phyloP scores from a whole-genome alignment of 2,888 invertebrate genomes.

The Nymphalis c-album region DNA sequence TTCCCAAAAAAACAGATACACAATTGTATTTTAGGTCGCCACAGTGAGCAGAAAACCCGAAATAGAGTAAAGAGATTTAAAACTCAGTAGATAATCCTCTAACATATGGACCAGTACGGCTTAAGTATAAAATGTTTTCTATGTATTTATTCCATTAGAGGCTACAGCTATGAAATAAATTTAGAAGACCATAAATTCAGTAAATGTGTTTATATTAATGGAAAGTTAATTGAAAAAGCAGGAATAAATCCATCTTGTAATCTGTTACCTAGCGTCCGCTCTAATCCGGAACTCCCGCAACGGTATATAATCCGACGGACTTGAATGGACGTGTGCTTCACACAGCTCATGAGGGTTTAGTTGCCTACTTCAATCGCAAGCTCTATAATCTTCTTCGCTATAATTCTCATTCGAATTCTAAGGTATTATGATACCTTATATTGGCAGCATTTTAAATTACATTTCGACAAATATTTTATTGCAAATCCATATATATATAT shows the following conservation, averaged over 20 bases:
- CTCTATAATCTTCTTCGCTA: constrained; percentile 15
- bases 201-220: not conserved
- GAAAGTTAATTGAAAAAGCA: constrained; percentile 26
- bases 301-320: constrained; percentile 34
- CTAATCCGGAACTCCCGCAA: constrained; percentile 26
- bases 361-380: constrained; percentile 31
- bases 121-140: not conserved
- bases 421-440: constrained; percentile 2
- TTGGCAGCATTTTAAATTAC: not conserved
- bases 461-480: too few species aligned
- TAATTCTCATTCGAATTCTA: constrained; percentile 12
- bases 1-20: too few species aligned
- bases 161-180: not conserved
- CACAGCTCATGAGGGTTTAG: constrained; percentile 32
- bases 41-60: too few species aligned
- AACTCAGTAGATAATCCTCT: constrained; percentile 3
- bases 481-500: too few species aligned
- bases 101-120: not conserved
- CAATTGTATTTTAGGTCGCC: too few species aligned
- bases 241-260: constrained; percentile 20
- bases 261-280: constrained; percentile 22
- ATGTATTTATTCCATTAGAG: not conserved
- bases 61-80: not conserved
- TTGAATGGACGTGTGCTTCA: constrained; percentile 35
- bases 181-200: too few species aligned